Percentiles rank a stretch among this genome's conserved stretches.
Evolutionary conservation across 1,140 invertebrate genomes (phyloP).

Genomic region (Arion vulgaris): DNA sequence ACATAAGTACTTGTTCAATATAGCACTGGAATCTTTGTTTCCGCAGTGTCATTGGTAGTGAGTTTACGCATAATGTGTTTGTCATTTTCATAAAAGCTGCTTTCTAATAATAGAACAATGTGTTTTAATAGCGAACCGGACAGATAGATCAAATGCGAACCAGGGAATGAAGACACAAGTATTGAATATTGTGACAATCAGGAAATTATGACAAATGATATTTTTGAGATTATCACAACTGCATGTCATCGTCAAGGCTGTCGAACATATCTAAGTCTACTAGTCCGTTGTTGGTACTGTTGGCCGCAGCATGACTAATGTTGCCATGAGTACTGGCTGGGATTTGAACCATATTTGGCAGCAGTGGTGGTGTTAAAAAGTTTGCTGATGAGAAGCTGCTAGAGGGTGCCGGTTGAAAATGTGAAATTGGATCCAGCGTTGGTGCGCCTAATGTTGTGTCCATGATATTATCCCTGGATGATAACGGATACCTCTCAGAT

Average conservation of each 20-base stretch:
- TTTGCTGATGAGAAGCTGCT: neutral
- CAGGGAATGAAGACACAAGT: too few relatives aligned
- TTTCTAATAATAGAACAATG: too few relatives aligned
- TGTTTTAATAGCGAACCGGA: too few relatives aligned
- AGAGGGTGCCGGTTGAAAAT: neutral
- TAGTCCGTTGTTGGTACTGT: neutral
- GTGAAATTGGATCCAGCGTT: neutral
- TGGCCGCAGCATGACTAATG: neutral
- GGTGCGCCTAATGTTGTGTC: neutral
- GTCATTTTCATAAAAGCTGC: too few relatives aligned
- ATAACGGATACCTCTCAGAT: neutral
- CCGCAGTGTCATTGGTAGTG: too few relatives aligned
- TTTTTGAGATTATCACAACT: slow-evolving; percentile 16
- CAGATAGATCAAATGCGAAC: too few relatives aligned
- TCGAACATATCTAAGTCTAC: slow-evolving; percentile 7
- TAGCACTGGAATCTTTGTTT: too few relatives aligned
- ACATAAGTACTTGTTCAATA: too few relatives aligned
- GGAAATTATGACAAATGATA: neutral
- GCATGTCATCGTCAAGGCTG: slow-evolving; percentile 25
- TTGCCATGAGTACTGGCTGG: neutral
- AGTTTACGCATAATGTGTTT: too few relatives aligned
- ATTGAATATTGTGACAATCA: neutral
- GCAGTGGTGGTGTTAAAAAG: neutral
- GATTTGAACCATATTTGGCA: neutral
- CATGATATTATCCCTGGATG: neutral